Evolutionary conservation across 2,797 vertebrate species (phyloP), one percentile per base, ranked within the genome.

Genomic region (Pitangus sulphuratus): DNA sequence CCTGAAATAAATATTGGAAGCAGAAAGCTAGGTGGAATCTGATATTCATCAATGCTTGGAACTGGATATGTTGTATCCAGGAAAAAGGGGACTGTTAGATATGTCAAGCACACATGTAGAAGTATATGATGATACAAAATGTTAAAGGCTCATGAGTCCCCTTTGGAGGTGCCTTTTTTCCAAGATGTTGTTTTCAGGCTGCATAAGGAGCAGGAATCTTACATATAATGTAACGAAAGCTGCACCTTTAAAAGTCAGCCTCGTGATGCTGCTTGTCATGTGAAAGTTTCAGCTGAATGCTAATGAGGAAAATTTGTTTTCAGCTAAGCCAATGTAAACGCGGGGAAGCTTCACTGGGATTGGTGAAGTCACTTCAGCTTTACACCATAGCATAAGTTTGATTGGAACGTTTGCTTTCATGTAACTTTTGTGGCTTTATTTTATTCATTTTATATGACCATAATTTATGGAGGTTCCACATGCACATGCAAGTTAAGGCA

Each of bases 401-500:
- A 96, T 90, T 91, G 89, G 94, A 84, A 90, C 70, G 45, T 90
- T 96, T 92, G 42, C 94, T 97, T 96, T 96, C 89, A 95, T 96
- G 95, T 96, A 96, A 93, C 83, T 94, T 91, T 57, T 93, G 95
- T 26, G 66, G 95, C 80, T 94, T 96, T 93, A 89, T 90, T 96
- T 84, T 48, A 72, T 93, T 96, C 91, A 95, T 97, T 96, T 95
- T 94, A 74, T 79, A 74, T 76, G 87, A 66, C 91, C 91, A 81
- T 93, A 96, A 96, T 96, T 97, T 97, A 96, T 91, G 94, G 84
- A 96, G 44, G 47, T 84, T 96, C 79, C 91, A 93, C 96, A 97
- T 90, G 96, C 91, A 94, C 96, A 97, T 95, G 89, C 96, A 96
- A 90, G 96, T 97, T 93, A 96, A 95, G 66, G 42, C 85, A 95